phyloP scores from a whole-genome alignment of 2,797 vertebrate genomes.

The Sebastes ruberrimus region DNA sequence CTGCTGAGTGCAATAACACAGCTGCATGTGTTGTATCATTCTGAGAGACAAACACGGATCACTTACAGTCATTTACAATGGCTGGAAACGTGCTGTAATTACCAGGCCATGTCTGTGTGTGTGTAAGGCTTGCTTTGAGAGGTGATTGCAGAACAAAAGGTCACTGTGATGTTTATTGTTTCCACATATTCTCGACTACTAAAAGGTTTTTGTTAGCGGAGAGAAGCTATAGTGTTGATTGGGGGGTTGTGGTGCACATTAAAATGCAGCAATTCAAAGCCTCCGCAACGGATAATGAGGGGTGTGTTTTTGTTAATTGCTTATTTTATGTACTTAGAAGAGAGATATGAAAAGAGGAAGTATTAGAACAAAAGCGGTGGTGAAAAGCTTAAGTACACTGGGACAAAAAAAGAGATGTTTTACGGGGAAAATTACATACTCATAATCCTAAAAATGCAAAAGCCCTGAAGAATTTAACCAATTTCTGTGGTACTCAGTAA shows the following conservation, averaged over 20 bases:
- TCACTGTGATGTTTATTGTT: neutral
- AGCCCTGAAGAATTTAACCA: constrained; percentile 24
- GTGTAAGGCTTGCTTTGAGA: neutral
- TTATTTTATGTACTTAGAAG: constrained; percentile 7
- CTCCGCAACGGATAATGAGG: neutral
- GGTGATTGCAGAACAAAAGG: constrained; percentile 4
- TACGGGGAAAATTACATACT: constrained; percentile 10
- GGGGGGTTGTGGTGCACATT: neutral
- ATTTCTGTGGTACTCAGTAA: constrained; percentile 33
- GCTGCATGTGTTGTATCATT: neutral
- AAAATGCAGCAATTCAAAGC: constrained; percentile 7
- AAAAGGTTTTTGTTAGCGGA: constrained; percentile 8
- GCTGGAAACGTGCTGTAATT: neutral
- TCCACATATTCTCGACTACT: neutral
- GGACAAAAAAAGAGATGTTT: constrained; percentile 13
- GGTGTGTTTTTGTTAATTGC: neutral
- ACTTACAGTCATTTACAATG: neutral
- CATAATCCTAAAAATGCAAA: constrained; percentile 33
- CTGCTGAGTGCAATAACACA: constrained; percentile 17
- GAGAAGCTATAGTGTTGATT: neutral
- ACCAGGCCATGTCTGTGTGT: neutral
- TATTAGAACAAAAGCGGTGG: neutral
- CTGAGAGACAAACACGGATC: constrained; percentile 3
- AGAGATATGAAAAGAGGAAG: neutral
- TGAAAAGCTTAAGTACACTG: neutral